Conservation (phyloP, 2,888 invertebrate genomes). For the Podabrus alpinus region DNA sequence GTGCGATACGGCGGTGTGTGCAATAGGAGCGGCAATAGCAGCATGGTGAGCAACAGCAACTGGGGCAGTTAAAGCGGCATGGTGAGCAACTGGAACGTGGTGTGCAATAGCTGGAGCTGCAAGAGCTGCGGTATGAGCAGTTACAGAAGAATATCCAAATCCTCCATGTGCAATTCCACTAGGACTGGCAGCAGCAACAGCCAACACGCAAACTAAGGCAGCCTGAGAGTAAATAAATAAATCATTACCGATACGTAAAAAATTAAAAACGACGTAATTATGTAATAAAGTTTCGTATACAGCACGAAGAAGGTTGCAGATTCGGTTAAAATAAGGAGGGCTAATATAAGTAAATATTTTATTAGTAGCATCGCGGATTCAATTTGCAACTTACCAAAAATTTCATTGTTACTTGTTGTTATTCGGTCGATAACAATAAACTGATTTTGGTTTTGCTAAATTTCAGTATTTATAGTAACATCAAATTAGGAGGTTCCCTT, state of each 20-base stretch:
- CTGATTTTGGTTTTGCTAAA: slow-evolving; percentile 20
- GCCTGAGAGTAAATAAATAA: slow-evolving; percentile 57
- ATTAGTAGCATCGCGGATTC: slow-evolving; percentile 13
- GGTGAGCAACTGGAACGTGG: not conserved
- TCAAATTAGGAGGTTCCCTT: slow-evolving; percentile 7
- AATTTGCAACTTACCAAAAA: slow-evolving; percentile 42
- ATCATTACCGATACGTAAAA: slow-evolving; percentile 51
- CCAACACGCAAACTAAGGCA: slow-evolving; percentile 60
- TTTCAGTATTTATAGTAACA: slow-evolving; percentile 27
- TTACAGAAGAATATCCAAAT: slow-evolving; percentile 46
- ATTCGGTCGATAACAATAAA: slow-evolving; percentile 35
- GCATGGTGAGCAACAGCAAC: not conserved
- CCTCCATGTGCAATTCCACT: slow-evolving; percentile 21
- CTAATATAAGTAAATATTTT: slow-evolving; percentile 8
- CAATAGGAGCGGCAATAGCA: not conserved
- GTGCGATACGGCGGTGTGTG: not conserved
- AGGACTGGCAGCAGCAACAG: slow-evolving; percentile 45
- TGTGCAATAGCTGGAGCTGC: not conserved
- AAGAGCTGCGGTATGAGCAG: slow-evolving; percentile 4
- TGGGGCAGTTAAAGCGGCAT: not conserved
- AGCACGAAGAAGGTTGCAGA: not conserved
- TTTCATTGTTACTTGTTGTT: slow-evolving; percentile 43
- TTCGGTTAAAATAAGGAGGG: not conserved
- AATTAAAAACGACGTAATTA: not conserved
- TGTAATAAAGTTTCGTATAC: not conserved